A percentile compares a stretch with the other conserved stretches of the same genome.
Evolutionary conservation across 2,888 invertebrate species (phyloP).

Genomic region (Clivina fossor): DNA sequence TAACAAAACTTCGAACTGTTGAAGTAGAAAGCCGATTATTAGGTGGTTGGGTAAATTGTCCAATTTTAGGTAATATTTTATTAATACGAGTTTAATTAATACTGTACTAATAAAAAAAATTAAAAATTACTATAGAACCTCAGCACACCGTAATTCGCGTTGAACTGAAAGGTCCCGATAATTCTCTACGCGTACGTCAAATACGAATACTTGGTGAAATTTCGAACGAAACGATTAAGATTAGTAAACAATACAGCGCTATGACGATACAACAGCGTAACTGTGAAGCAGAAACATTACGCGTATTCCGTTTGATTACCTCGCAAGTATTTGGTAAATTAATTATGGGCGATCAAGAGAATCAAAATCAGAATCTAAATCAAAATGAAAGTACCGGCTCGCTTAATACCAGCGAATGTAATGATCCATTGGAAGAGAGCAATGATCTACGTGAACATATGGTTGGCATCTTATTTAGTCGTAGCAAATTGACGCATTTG

Average conservation of each 20-base stretch:
- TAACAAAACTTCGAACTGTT: constrained; percentile 75
- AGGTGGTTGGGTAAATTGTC: constrained; percentile 92
- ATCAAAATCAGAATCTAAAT: constrained; percentile 44
- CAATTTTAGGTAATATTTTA: constrained; percentile 64
- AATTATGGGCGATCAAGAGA: constrained; percentile 67
- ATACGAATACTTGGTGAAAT: constrained; percentile 69
- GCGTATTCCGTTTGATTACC: constrained; percentile 89
- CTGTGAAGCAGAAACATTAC: constrained; percentile 87
- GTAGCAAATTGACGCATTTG: constrained; percentile 88
- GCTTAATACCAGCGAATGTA: constrained; percentile 47
- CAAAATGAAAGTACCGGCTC: constrained; percentile 44
- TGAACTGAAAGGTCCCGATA: constrained; percentile 89
- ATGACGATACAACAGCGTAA: constrained; percentile 78
- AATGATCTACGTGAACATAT: constrained; percentile 83
- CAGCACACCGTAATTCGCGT: constrained; percentile 67
- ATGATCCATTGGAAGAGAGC: constrained; percentile 55
- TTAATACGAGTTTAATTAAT: constrained; percentile 18
- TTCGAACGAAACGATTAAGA: constrained; percentile 58
- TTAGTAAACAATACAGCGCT: constrained; percentile 56
- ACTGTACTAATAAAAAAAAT: constrained; percentile 23
- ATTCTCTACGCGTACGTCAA: constrained; percentile 86
- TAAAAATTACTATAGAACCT: constrained; percentile 39
- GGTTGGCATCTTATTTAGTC: constrained; percentile 93
- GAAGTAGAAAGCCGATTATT: constrained; percentile 77
- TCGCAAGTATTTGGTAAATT: constrained; percentile 92